These are phyloP conservation scores for Botrylloides violaceus DNA, from an alignment of 23 tunicate genomes.

Conservation along the genomic window DNA sequence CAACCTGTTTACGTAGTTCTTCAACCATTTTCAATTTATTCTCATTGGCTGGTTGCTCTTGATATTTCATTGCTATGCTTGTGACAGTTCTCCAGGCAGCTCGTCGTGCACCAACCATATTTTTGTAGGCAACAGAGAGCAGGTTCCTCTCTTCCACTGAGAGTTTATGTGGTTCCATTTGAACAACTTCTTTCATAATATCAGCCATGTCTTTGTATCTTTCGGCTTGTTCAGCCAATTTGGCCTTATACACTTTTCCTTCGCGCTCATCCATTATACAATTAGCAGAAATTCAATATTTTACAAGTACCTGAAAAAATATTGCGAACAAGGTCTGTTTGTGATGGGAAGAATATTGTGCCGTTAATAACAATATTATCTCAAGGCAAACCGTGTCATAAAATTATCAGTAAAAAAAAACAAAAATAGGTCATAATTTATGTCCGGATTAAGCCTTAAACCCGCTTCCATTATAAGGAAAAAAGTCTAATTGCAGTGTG, in stretches of 20 bases:
- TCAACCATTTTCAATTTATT: constrained; percentile 7
- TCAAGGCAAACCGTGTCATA: too few species aligned
- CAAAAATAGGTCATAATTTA: too few species aligned
- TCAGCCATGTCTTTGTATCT: constrained; percentile 44
- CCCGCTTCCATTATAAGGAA: too few species aligned
- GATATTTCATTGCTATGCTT: constrained; percentile 23
- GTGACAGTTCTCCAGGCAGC: constrained; percentile 30
- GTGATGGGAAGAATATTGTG: too few species aligned
- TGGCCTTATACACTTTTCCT: constrained; percentile 14
- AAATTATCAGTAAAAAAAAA: too few species aligned
- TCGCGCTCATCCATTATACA: neutral
- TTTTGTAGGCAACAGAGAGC: constrained; percentile 38
- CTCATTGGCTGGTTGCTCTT: constrained; percentile 9
- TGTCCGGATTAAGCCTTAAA: too few species aligned
- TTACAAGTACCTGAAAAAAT: too few species aligned
- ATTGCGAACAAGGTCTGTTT: too few species aligned
- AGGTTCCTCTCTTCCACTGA: constrained; percentile 37
- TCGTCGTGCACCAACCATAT: constrained; percentile 33
- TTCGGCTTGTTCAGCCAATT: constrained; percentile 37
- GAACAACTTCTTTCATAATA: constrained; percentile 16
- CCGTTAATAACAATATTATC: too few species aligned
- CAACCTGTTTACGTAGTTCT: constrained; percentile 14
- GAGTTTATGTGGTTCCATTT: constrained; percentile 15
- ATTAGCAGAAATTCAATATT: too few species aligned
- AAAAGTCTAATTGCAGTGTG: too few species aligned